Evolutionary conservation across 2,888 invertebrate genomes (phyloP).

Genomic region (Lepidonotus clava): DNA sequence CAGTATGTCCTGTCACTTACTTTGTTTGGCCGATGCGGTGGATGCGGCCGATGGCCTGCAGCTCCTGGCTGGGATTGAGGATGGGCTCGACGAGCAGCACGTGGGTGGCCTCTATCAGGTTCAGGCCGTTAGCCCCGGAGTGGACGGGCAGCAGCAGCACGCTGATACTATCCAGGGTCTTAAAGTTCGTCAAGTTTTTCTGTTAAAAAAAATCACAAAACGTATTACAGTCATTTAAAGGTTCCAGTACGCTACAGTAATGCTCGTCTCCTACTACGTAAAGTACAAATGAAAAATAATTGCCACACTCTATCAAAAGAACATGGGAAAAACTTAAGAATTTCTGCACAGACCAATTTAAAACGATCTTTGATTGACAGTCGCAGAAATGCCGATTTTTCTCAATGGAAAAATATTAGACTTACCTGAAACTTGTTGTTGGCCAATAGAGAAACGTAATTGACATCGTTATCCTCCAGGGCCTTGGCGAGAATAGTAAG

Average conservation of each 20-base stretch:
- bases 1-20: slow-evolving; percentile 77
- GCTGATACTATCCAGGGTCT: slow-evolving; percentile 71
- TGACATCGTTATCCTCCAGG: slow-evolving; percentile 83
- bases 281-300: too few relatives aligned
- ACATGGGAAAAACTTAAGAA: too few relatives aligned
- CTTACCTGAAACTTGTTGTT: slow-evolving; percentile 80
- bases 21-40: slow-evolving; percentile 90
- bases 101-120: slow-evolving; percentile 89
- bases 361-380: too few relatives aligned
- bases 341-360: too few relatives aligned
- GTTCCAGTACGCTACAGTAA: too few relatives aligned
- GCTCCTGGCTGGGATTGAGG: slow-evolving; percentile 87
- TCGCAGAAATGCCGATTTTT: too few relatives aligned
- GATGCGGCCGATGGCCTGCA: slow-evolving; percentile 89
- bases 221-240: too few relatives aligned
- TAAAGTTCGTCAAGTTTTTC: slow-evolving; percentile 77
- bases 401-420: too few relatives aligned
- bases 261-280: too few relatives aligned
- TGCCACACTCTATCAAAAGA: too few relatives aligned
- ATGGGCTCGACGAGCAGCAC: slow-evolving; percentile 88
- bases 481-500: slow-evolving; percentile 82
- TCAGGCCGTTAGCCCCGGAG: slow-evolving; percentile 88
- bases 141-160: slow-evolving; percentile 86
- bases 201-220: slow-evolving; percentile 66
- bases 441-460: slow-evolving; percentile 76